Conservation (phyloP, 2,888 invertebrate genomes). For the Cosmopolites sordidus region DNA sequence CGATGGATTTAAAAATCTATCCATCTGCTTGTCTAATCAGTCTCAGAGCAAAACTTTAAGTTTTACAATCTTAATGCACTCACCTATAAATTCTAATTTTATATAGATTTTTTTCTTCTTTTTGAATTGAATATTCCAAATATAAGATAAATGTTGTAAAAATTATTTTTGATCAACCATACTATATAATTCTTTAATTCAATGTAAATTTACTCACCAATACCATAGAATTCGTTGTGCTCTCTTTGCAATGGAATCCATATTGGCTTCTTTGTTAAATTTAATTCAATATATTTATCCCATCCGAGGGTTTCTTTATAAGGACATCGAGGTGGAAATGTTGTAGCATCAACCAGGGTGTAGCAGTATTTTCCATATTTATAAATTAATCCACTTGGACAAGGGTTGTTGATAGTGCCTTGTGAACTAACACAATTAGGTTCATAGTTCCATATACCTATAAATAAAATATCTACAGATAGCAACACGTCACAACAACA, state of each 20-base stretch:
- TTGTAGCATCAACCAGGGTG: constrained; percentile 20
- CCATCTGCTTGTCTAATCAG: too few relatives aligned
- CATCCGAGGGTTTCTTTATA: constrained; percentile 30
- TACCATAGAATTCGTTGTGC: constrained; percentile 25
- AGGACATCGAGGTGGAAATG: constrained; percentile 32
- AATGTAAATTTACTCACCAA: constrained; percentile 29
- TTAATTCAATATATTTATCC: constrained; percentile 24
- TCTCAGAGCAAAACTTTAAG: too few relatives aligned
- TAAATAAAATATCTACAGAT: background rate
- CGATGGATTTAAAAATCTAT: too few relatives aligned
- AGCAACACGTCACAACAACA: too few relatives aligned
- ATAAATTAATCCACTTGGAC: constrained; percentile 24
- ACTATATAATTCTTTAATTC: too few relatives aligned
- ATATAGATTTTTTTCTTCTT: too few relatives aligned
- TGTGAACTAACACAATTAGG: constrained; percentile 24
- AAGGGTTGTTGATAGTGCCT: constrained; percentile 26
- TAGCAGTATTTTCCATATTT: constrained; percentile 24
- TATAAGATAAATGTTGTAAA: too few relatives aligned
- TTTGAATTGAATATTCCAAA: too few relatives aligned
- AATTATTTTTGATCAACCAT: too few relatives aligned
- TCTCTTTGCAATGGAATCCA: constrained; percentile 35
- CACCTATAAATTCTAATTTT: background rate
- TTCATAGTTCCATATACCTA: constrained; percentile 25
- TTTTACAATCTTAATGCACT: background rate
- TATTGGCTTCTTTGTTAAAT: constrained; percentile 23